Evolutionary conservation across 2,113 vertebrate genomes (phyloP).

Genomic region (Illadopsis cleaveri): DNA sequence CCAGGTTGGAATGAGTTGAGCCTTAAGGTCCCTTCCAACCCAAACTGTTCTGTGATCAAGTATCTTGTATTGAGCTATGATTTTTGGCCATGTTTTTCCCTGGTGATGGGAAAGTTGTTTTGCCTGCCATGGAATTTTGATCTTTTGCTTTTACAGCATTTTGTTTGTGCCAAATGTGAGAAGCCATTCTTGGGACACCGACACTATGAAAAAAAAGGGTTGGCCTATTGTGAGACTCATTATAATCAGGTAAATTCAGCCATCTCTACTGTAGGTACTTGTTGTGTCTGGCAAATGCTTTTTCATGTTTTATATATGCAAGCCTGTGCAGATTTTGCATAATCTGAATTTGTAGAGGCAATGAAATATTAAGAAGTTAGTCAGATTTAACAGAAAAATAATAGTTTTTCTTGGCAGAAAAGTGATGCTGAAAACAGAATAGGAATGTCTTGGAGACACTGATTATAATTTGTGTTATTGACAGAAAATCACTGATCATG

Average conservation of each 20-base stretch:
- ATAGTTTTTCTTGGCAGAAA: not conserved
- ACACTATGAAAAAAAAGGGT: conserved; percentile 81
- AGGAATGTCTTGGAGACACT: not conserved
- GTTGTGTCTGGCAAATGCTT: not conserved
- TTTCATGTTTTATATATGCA: not conserved
- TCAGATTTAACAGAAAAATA: not conserved
- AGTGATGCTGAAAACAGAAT: not conserved
- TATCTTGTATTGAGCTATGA: not conserved
- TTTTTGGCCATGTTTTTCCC: not conserved
- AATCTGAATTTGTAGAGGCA: not conserved
- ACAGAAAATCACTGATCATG: not conserved
- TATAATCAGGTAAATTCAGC: conserved; percentile 76
- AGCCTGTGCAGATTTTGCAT: not conserved
- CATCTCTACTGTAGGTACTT: not conserved
- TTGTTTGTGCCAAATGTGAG: conserved; percentile 82
- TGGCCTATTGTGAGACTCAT: conserved; percentile 82
- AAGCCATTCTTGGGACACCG: conserved; percentile 80
- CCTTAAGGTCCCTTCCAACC: not conserved
- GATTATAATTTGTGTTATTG: not conserved
- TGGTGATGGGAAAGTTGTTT: not conserved
- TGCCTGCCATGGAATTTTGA: not conserved
- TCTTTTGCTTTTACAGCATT: conserved; percentile 67
- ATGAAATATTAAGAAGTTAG: not conserved
- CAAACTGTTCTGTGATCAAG: not conserved
- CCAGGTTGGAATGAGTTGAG: not conserved